Evolutionary conservation across 1,140 invertebrate genomes (phyloP).

Genomic region (Radopholus similis): DNA sequence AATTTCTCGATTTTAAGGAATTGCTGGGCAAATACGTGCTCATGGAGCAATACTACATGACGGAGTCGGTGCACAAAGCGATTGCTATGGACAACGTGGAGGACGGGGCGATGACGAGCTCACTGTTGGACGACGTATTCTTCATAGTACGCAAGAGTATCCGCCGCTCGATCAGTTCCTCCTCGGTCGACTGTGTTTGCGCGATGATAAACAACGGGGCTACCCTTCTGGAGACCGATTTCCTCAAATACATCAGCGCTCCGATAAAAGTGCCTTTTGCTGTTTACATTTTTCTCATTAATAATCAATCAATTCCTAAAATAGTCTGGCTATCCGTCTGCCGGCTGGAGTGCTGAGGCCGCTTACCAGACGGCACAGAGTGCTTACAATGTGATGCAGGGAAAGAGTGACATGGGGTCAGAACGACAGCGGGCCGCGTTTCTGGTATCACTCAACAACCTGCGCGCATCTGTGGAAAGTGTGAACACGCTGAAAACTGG

Average conservation of each 20-base stretch:
- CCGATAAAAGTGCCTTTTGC: constrained; percentile 77
- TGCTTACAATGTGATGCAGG: constrained; percentile 52
- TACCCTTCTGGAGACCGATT: constrained; percentile 80
- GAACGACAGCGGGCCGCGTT: constrained; percentile 45
- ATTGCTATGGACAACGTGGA: constrained; percentile 76
- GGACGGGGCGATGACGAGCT: constrained; percentile 72
- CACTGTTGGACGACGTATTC: constrained; percentile 94
- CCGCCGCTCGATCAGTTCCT: constrained; percentile 78
- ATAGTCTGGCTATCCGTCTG: constrained; percentile 68
- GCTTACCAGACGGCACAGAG: constrained; percentile 57
- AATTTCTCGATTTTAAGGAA: constrained; percentile 68
- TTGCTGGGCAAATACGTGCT: constrained; percentile 82
- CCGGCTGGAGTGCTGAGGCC: constrained; percentile 49
- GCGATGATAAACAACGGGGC: constrained; percentile 91
- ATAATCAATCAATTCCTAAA: constrained; percentile 71
- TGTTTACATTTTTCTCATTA: constrained; percentile 67
- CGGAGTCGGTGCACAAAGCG: constrained; percentile 89
- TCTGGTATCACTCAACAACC: constrained; percentile 44
- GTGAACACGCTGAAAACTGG: constrained; percentile 39
- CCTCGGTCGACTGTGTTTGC: constrained; percentile 89
- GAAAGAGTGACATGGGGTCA: constrained; percentile 47
- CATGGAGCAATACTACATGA: constrained; percentile 91
- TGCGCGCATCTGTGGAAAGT: constrained; percentile 38
- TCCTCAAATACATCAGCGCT: constrained; percentile 72
- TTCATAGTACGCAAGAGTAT: constrained; percentile 95